Conservation (phyloP, 1,140 invertebrate species). For the Bombus waltoni region DNA sequence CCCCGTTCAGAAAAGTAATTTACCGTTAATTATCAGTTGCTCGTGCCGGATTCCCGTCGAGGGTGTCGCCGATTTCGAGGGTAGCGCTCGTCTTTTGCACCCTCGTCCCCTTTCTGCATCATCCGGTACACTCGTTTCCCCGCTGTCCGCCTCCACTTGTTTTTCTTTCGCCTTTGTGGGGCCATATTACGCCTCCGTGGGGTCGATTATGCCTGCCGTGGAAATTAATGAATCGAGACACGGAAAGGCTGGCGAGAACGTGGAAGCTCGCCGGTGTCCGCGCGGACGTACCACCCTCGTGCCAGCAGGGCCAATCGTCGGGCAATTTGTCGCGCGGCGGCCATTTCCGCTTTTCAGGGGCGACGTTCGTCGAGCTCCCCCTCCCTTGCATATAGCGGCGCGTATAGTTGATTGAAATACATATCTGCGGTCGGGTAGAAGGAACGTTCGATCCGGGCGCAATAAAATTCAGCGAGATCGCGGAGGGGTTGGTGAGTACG, state of each 20-base stretch:
- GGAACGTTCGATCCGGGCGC: conserved; percentile 40
- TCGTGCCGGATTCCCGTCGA: conserved; percentile 35
- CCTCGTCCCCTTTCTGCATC: background rate
- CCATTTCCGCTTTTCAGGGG: conserved; percentile 62
- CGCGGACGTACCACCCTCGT: conserved; percentile 17
- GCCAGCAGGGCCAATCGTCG: conserved; percentile 64
- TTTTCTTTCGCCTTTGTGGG: background rate
- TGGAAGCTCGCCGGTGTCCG: conserved; percentile 37
- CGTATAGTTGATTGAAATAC: conserved; percentile 49
- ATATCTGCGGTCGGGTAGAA: conserved; percentile 60
- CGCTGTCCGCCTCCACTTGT: background rate
- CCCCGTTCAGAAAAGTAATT: conserved; percentile 51
- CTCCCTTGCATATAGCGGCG: background rate
- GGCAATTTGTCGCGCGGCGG: conserved; percentile 73
- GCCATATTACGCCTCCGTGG: conserved; percentile 21
- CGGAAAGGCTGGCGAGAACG: conserved; percentile 28
- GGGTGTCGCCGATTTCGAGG: conserved; percentile 53
- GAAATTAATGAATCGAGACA: conserved; percentile 60
- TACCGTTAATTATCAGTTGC: conserved; percentile 59
- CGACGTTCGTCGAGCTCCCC: conserved; percentile 42
- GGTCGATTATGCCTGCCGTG: conserved; percentile 36
- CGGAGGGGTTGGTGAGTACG: conserved; percentile 30
- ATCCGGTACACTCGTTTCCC: background rate
- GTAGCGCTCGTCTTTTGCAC: conserved; percentile 25
- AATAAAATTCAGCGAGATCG: conserved; percentile 65